These are phyloP conservation scores for Serrognathus titanus DNA, from an alignment of 2,888 invertebrate genomes.

Conservation along the genomic window DNA sequence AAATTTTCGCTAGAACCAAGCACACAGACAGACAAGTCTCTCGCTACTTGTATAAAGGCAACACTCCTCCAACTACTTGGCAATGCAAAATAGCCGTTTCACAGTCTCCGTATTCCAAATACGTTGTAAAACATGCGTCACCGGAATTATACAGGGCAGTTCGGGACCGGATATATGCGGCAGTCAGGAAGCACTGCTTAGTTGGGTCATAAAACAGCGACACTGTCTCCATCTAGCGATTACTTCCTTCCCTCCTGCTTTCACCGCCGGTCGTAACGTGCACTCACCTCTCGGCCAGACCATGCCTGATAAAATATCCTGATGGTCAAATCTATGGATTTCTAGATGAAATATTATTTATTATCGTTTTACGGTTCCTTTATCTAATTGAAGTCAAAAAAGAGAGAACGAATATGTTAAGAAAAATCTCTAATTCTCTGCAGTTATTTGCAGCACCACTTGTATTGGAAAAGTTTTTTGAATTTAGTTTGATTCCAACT, in stretches of 20 bases:
- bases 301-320: not conserved
- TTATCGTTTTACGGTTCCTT: too few species aligned
- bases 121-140: constrained; percentile 3
- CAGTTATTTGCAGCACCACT: too few species aligned
- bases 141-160: constrained; percentile 15
- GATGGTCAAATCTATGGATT: constrained; percentile 1
- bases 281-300: not conserved
- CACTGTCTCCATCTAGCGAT: constrained; percentile 29
- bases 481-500: too few species aligned
- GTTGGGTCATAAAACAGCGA: constrained; percentile 32
- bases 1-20: too few species aligned
- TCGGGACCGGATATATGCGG: constrained; percentile 24
- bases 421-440: too few species aligned
- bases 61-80: not conserved
- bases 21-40: too few species aligned
- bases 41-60: not conserved
- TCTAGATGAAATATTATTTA: not conserved
- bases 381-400: too few species aligned
- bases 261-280: constrained; percentile 7
- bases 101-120: constrained; percentile 5
- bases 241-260: constrained; percentile 29
- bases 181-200: constrained; percentile 30
- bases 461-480: too few species aligned
- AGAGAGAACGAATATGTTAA: too few species aligned
- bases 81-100: constrained; percentile 4